A percentile compares a stretch with the other conserved stretches of the same genome.
Conservation (phyloP, 2,797 vertebrate species). For the Clarias pachynema region DNA sequence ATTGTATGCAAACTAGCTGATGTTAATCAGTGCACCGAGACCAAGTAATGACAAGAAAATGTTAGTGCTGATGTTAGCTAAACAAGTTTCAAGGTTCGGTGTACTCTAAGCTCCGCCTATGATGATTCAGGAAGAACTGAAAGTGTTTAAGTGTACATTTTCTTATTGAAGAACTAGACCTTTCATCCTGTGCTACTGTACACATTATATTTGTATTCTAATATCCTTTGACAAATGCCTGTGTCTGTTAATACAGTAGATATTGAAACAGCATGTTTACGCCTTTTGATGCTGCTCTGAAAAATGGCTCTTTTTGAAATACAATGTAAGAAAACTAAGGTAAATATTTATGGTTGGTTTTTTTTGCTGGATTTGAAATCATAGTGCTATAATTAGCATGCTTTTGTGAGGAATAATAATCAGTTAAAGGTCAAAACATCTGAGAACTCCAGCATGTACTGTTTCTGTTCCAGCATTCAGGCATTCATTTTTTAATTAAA, state of each 20-base stretch:
- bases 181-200: background rate
- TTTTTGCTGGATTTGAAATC: background rate
- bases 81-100: background rate
- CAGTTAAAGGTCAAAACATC: background rate
- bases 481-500: background rate
- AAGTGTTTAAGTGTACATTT: background rate
- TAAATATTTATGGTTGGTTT: background rate
- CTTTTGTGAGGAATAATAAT: conserved; percentile 16
- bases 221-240: background rate
- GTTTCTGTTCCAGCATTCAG: background rate
- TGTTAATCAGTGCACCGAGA: background rate
- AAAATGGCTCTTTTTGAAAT: background rate
- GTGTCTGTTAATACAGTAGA: background rate
- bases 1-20: background rate
- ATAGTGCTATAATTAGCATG: background rate
- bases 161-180: background rate
- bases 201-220: background rate
- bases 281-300: background rate
- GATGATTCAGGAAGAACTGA: background rate
- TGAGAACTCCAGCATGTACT: too few species aligned
- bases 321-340: background rate
- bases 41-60: background rate
- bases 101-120: background rate
- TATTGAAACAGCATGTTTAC: background rate
- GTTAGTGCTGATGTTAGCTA: background rate